phyloP scores from a whole-genome alignment of 1,140 invertebrate species.

The Apis laboriosa region DNA sequence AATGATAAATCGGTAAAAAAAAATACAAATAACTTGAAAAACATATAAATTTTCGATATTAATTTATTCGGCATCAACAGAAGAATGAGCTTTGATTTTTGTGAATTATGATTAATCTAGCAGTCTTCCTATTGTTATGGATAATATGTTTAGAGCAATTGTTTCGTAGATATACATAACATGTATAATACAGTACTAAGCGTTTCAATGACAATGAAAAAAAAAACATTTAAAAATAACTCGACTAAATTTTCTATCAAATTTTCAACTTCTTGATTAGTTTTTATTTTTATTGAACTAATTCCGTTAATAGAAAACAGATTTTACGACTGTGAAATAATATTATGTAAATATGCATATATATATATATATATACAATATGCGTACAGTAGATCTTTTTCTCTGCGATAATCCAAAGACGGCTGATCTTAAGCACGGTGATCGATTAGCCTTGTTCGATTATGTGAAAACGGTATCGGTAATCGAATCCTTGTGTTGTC shows the following conservation, averaged over 20 bases:
- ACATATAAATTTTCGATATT: neutral
- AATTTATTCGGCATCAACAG: neutral
- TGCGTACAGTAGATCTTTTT: neutral
- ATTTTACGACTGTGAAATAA: conserved; percentile 4
- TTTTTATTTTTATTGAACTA: neutral
- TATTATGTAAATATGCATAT: conserved; percentile 20
- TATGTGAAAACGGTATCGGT: neutral
- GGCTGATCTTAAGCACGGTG: neutral
- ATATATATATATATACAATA: neutral
- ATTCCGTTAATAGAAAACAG: neutral
- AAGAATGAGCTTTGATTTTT: neutral
- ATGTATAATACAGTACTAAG: neutral
- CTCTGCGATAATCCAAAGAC: neutral
- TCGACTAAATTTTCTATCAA: neutral
- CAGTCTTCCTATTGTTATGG: conserved; percentile 20
- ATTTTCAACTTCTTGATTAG: conserved; percentile 21
- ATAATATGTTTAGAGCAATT: neutral
- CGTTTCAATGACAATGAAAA: neutral
- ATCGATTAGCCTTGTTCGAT: neutral
- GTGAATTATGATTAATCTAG: neutral
- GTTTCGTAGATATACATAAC: neutral
- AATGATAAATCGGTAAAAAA: neutral
- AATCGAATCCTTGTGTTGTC: conserved; percentile 18
- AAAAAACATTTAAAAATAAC: neutral
- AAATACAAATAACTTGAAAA: neutral